These are phyloP conservation scores for Cheilosia variabilis DNA, from an alignment of 2,888 invertebrate species.

Conservation along the genomic window DNA sequence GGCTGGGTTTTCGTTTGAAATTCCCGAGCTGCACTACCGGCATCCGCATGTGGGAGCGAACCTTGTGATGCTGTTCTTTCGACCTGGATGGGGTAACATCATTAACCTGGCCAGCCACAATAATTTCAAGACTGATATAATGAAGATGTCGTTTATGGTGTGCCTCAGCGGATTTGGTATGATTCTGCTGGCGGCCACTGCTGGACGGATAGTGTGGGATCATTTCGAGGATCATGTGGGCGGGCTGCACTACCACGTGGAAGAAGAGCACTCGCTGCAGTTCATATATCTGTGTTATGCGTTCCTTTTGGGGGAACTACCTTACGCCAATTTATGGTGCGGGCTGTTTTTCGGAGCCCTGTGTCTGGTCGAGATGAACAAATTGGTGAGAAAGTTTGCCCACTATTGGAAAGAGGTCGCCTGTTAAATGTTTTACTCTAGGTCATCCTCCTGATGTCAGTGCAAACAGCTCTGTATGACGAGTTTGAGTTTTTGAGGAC, in stretches of 20 bases:
- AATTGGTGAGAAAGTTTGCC: constrained; percentile 87
- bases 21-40: constrained; percentile 55
- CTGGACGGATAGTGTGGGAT: constrained; percentile 81
- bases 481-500: constrained; percentile 80
- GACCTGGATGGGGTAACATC: constrained; percentile 93
- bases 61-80: constrained; percentile 88
- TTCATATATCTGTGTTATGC: constrained; percentile 80
- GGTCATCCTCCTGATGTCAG: constrained; percentile 81
- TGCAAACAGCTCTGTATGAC: constrained; percentile 81
- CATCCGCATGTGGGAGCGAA: constrained; percentile 63
- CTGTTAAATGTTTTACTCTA: constrained; percentile 42
- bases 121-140: constrained; percentile 89
- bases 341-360: constrained; percentile 91
- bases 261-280: constrained; percentile 80
- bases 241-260: constrained; percentile 78
- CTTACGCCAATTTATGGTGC: constrained; percentile 86
- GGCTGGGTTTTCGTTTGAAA: constrained; percentile 75
- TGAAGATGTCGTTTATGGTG: constrained; percentile 81
- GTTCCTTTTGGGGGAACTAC: constrained; percentile 80
- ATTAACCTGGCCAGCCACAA: constrained; percentile 93
- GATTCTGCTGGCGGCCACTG: constrained; percentile 78
- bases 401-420: neutral
- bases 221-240: constrained; percentile 82
- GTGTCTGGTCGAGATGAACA: constrained; percentile 89
- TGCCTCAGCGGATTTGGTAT: constrained; percentile 79